These are phyloP conservation scores for Poecilia velifera DNA, from an alignment of 2,797 vertebrate genomes.

Conservation along the genomic window DNA sequence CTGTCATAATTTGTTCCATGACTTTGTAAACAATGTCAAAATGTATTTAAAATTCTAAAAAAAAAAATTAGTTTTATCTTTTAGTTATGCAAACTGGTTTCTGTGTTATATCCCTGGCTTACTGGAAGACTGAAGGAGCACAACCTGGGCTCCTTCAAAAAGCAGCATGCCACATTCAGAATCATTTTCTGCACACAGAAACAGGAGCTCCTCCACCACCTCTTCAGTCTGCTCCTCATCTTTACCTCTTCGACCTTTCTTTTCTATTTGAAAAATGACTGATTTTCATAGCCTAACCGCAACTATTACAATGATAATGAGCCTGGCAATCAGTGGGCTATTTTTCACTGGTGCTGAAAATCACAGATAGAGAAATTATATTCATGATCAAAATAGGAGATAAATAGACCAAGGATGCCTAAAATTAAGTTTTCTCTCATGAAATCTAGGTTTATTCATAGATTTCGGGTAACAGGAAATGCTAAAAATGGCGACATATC, in stretches of 20 bases:
- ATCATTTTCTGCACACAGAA: not conserved
- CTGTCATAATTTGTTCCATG: not conserved
- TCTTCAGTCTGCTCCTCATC: conserved; percentile 11
- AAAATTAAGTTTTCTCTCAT: not conserved
- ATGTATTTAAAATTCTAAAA: not conserved
- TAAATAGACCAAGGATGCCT: not conserved
- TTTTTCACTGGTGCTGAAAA: not conserved
- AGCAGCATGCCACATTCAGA: not conserved
- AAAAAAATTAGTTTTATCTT: not conserved
- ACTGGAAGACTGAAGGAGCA: not conserved
- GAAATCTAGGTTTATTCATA: not conserved
- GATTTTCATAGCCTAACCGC: not conserved
- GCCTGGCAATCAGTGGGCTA: not conserved
- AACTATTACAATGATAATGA: conserved; percentile 13
- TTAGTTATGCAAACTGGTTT: not conserved
- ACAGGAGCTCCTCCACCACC: not conserved
- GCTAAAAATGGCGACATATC: not conserved
- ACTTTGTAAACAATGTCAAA: not conserved
- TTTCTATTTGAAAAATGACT: not conserved
- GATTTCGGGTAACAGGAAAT: not conserved
- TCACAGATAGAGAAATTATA: conserved; percentile 1
- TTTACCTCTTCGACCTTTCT: not conserved
- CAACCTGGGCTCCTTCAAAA: not conserved
- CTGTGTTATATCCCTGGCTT: not conserved
- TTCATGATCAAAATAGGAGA: not conserved